Conservation (phyloP, 2,113 vertebrate species). For the Paramormyrops kingsleyae region DNA sequence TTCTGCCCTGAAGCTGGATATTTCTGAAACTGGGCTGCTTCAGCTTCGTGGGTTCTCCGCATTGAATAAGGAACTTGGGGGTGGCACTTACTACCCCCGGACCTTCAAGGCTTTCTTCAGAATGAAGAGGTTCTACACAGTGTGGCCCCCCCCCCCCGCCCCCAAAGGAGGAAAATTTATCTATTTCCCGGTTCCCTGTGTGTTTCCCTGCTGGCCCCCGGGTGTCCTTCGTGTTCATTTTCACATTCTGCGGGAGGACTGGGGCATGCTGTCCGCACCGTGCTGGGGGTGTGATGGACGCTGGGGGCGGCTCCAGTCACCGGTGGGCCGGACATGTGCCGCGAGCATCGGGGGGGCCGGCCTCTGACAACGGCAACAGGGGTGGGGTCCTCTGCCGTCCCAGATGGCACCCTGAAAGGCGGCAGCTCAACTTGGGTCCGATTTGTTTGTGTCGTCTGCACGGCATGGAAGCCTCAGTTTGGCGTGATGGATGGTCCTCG, state of each 20-base stretch:
- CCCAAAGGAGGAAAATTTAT: neutral
- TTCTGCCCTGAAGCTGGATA: neutral
- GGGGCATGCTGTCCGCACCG: conserved; percentile 34
- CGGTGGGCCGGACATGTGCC: neutral
- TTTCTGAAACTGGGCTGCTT: neutral
- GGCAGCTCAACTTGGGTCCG: conserved; percentile 21
- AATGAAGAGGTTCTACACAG: neutral
- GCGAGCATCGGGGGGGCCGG: neutral
- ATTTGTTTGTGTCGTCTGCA: neutral
- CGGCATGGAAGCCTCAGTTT: neutral
- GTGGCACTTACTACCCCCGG: neutral
- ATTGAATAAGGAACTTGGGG: neutral
- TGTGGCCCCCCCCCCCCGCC: conserved; percentile 2
- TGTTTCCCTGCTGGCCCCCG: conserved; percentile 31
- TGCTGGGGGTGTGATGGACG: conserved; percentile 9
- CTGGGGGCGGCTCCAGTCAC: neutral
- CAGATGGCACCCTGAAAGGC: neutral
- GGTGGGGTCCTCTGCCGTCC: neutral
- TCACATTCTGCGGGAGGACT: conserved; percentile 52
- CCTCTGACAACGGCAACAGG: conserved; percentile 14
- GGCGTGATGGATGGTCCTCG: neutral
- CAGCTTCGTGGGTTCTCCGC: neutral
- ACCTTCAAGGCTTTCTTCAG: neutral
- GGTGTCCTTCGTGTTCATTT: conserved; percentile 54
- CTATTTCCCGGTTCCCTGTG: conserved; percentile 24